phyloP scores from a whole-genome alignment of 2,113 vertebrate species.

The Baryphthengus martii region DNA sequence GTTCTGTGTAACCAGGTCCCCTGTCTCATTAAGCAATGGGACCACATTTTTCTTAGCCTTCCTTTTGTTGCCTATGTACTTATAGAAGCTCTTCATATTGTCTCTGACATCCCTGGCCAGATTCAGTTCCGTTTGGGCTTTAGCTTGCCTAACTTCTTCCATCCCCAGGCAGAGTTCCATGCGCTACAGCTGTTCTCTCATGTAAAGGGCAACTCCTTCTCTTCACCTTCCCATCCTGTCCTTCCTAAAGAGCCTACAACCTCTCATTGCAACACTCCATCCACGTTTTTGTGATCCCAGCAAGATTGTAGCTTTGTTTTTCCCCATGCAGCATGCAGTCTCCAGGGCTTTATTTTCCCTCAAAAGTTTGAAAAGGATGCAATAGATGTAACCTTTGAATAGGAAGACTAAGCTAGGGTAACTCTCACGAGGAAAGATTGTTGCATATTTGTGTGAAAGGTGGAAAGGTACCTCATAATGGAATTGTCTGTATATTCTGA shows the following conservation, averaged over 20 bases:
- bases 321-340: neutral
- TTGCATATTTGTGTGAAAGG: rapidly evolving
- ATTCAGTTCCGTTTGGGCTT: neutral
- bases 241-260: neutral
- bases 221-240: neutral
- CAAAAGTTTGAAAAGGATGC: neutral
- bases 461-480: neutral
- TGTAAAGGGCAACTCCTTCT: neutral
- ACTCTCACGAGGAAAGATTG: neutral
- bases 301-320: neutral
- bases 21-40: neutral
- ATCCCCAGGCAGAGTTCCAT: neutral
- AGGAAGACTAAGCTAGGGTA: neutral
- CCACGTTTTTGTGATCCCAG: neutral
- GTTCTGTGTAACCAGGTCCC: neutral
- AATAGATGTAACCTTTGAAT: neutral
- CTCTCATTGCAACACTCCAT: neutral
- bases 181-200: neutral
- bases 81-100: neutral
- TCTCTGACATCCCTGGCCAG: neutral
- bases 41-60: neutral
- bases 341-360: neutral
- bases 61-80: neutral
- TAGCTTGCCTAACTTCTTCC: neutral
- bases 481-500: neutral